Conservation (phyloP, 2,888 invertebrate genomes). For the Ceratothoa steindachneri region DNA sequence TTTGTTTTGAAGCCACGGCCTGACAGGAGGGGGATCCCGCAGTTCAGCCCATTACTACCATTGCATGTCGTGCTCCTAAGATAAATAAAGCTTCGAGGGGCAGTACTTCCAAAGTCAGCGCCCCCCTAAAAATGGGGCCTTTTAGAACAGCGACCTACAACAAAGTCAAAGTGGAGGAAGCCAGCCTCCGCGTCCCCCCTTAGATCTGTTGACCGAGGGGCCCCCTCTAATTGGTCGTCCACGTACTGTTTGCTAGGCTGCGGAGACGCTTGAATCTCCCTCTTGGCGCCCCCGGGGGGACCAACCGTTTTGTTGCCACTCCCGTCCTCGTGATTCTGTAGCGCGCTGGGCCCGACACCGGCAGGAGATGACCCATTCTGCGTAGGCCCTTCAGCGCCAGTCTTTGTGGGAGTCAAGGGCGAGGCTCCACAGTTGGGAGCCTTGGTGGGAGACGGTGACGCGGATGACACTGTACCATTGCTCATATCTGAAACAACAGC, state of each 20-base stretch:
- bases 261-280: not conserved
- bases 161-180: too few relatives aligned
- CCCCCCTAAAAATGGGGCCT: too few relatives aligned
- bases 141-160: too few relatives aligned
- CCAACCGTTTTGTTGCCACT: not conserved
- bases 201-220: too few relatives aligned
- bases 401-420: not conserved
- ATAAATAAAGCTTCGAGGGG: too few relatives aligned
- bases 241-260: not conserved
- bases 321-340: not conserved
- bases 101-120: too few relatives aligned
- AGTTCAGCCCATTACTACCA: too few relatives aligned
- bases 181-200: too few relatives aligned
- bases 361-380: not conserved
- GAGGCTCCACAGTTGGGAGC: not conserved
- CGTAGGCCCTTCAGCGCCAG: not conserved
- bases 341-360: not conserved
- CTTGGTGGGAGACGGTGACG: not conserved
- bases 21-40: too few relatives aligned
- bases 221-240: too few relatives aligned
- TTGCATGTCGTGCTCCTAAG: too few relatives aligned
- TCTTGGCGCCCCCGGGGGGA: not conserved
- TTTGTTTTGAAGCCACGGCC: too few relatives aligned
- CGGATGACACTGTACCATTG: not conserved
- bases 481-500: not conserved